A percentile compares a stretch with the other conserved stretches of the same genome.
Evolutionary conservation across 2,888 invertebrate species (phyloP).

Genomic region (Oligia latruncula): DNA sequence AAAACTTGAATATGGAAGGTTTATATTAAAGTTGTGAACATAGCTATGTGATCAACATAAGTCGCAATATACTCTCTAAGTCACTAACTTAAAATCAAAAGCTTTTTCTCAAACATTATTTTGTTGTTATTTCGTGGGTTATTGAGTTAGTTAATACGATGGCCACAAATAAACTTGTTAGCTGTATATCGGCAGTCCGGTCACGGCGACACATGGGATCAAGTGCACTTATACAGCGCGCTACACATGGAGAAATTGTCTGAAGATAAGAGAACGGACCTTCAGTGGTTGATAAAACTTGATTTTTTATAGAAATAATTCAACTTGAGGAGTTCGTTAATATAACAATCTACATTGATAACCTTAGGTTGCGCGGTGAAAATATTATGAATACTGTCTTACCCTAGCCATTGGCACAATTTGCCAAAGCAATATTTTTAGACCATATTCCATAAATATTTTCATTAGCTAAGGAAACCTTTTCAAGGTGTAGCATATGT

Average conservation of each 20-base stretch:
- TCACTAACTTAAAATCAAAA: neutral
- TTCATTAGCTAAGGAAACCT: neutral
- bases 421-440: neutral
- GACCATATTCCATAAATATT: neutral
- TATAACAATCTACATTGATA: neutral
- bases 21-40: too few relatives aligned
- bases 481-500: neutral
- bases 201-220: slow-evolving; percentile 86
- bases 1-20: too few relatives aligned
- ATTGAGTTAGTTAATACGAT: slow-evolving; percentile 64
- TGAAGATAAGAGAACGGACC: slow-evolving; percentile 22
- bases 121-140: slow-evolving; percentile 31
- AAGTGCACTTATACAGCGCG: slow-evolving; percentile 80
- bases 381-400: neutral
- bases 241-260: slow-evolving; percentile 68
- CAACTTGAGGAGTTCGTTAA: neutral
- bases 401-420: neutral
- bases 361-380: neutral
- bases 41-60: neutral
- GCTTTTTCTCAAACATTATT: neutral
- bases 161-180: slow-evolving; percentile 88
- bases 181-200: slow-evolving; percentile 84
- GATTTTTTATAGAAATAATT: neutral
- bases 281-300: neutral
- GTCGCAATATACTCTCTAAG: neutral